Conservation (phyloP, 2,888 invertebrate species). For the Thysanoteuthis rhombus region DNA sequence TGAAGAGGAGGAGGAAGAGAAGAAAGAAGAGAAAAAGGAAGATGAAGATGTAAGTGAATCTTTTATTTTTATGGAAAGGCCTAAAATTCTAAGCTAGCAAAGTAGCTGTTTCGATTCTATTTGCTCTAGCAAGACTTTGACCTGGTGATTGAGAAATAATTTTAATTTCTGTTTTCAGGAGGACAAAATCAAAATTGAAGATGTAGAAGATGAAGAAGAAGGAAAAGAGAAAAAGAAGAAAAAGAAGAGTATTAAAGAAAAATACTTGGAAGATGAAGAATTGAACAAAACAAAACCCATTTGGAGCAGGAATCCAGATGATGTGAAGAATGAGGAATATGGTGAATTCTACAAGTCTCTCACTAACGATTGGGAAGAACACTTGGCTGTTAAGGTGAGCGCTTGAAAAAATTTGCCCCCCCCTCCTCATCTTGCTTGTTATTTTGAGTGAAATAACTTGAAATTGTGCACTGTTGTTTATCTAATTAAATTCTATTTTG, state of each 20-base stretch:
- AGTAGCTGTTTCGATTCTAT: not conserved
- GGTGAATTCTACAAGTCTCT: slow-evolving; percentile 98
- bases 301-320: slow-evolving; percentile 97
- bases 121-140: not conserved
- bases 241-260: slow-evolving; percentile 91
- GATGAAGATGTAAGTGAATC: slow-evolving; percentile 36
- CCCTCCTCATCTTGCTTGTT: too few relatives aligned
- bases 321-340: slow-evolving; percentile 94
- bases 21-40: slow-evolving; percentile 70
- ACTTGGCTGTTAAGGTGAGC: slow-evolving; percentile 84
- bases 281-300: slow-evolving; percentile 98
- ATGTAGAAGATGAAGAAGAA: slow-evolving; percentile 76
- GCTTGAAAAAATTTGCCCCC: too few relatives aligned
- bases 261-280: slow-evolving; percentile 97
- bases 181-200: slow-evolving; percentile 77
- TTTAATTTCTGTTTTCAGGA: slow-evolving; percentile 65
- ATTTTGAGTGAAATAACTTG: too few relatives aligned
- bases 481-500: not conserved
- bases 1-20: slow-evolving; percentile 73
- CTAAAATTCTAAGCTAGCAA: not conserved
- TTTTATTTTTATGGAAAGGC: not conserved
- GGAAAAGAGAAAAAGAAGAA: slow-evolving; percentile 74
- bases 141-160: not conserved
- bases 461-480: not conserved
- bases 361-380: slow-evolving; percentile 98